These are phyloP conservation scores for Epinephelus coioides DNA, from an alignment of 2,797 vertebrate genomes.

Conservation along the genomic window DNA sequence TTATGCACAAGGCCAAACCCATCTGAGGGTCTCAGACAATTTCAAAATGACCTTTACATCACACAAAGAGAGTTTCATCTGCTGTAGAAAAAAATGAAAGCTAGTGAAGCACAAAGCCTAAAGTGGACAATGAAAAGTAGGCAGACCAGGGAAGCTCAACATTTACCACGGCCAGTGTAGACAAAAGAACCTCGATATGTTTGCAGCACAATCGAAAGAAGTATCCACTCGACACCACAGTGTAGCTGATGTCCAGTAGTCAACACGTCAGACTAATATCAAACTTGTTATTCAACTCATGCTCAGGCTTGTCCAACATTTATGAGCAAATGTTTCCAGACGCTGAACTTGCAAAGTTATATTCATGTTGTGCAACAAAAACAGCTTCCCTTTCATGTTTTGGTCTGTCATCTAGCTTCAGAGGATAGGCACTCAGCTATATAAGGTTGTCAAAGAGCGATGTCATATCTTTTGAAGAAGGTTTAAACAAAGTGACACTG, in stretches of 20 bases:
- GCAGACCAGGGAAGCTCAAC: conserved; percentile 15
- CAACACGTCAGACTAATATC: conserved; percentile 23
- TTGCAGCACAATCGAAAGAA: conserved; percentile 7
- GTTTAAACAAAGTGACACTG: conserved; percentile 56
- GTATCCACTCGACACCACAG: background rate
- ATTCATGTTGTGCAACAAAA: conserved; percentile 57
- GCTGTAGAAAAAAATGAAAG: conserved; percentile 14
- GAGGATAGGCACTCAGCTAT: conserved; percentile 43
- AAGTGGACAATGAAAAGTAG: conserved; percentile 35
- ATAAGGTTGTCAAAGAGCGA: conserved; percentile 48
- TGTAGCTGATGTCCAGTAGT: conserved; percentile 10
- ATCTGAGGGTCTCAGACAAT: conserved; percentile 43
- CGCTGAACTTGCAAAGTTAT: conserved; percentile 51
- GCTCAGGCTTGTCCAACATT: conserved; percentile 38
- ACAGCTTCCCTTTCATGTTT: conserved; percentile 59
- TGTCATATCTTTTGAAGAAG: conserved; percentile 49
- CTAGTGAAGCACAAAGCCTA: conserved; percentile 15
- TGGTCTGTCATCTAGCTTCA: conserved; percentile 56
- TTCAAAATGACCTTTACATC: conserved; percentile 58
- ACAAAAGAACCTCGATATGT: conserved; percentile 21
- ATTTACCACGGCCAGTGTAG: background rate
- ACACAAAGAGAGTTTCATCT: conserved; percentile 44
- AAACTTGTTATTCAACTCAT: conserved; percentile 51
- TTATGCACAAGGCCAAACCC: conserved; percentile 49
- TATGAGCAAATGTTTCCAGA: conserved; percentile 55